Evolutionary conservation across 1,140 invertebrate species (phyloP).

Genomic region (Aphis gossypii): DNA sequence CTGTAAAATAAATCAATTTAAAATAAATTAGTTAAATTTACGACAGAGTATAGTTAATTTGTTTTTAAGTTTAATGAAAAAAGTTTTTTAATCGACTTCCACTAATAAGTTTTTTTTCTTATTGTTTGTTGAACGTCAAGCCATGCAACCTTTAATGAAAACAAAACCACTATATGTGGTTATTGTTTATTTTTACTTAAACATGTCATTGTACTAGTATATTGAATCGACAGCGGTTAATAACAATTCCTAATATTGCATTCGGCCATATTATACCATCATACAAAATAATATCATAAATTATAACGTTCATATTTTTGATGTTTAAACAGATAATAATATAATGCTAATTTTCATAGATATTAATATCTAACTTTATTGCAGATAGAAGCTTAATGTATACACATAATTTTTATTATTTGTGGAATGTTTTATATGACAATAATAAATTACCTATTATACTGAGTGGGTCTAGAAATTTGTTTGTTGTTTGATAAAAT

Average conservation of each 20-base stretch:
- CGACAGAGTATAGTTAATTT: constrained; percentile 1
- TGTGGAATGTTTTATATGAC: neutral
- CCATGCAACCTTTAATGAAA: neutral
- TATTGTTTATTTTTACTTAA: neutral
- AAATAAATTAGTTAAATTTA: constrained; percentile 15
- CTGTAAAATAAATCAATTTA: neutral
- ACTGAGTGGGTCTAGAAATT: neutral
- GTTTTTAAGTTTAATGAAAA: constrained; percentile 53
- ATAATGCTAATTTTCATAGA: neutral
- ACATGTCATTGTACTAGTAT: neutral
- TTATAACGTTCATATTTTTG: neutral
- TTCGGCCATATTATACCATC: neutral
- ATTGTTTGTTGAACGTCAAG: constrained; percentile 24
- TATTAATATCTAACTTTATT: neutral
- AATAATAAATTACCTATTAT: neutral
- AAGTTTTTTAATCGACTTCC: constrained; percentile 45
- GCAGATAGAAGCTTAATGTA: neutral
- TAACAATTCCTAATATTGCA: neutral
- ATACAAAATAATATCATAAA: neutral
- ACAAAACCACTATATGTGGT: neutral
- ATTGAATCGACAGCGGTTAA: neutral
- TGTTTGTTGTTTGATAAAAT: neutral
- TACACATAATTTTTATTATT: neutral
- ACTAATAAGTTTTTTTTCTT: constrained; percentile 28
- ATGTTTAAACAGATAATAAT: neutral